These are phyloP conservation scores for Ahaetulla prasina DNA, from an alignment of 2,113 vertebrate genomes.

Conservation along the genomic window DNA sequence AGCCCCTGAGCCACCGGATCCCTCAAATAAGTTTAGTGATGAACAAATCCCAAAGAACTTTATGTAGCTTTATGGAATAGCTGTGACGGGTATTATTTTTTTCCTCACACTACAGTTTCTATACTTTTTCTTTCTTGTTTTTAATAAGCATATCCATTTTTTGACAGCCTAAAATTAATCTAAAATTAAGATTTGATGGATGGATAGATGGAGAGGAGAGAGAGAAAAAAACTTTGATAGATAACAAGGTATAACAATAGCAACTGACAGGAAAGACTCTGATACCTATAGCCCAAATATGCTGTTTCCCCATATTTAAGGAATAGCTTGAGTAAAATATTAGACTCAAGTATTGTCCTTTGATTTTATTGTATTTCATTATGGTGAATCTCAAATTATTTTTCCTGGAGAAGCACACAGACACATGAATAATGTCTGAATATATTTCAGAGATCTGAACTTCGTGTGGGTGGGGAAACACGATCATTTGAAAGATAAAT, in stretches of 20 bases:
- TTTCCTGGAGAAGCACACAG: conserved; percentile 42
- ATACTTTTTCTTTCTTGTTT: background rate
- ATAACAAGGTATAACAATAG: background rate
- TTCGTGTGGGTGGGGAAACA: conserved; percentile 19
- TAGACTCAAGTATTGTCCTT: conserved; percentile 29
- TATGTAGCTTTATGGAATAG: background rate
- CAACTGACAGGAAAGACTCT: background rate
- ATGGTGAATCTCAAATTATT: background rate
- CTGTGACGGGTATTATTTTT: background rate
- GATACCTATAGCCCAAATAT: background rate
- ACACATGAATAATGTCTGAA: conserved; percentile 43
- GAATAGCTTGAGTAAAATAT: background rate
- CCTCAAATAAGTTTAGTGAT: background rate
- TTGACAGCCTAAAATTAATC: background rate
- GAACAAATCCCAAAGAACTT: background rate
- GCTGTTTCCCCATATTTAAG: background rate
- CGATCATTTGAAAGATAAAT: conserved; percentile 26
- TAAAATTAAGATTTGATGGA: background rate
- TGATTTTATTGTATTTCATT: conserved; percentile 41
- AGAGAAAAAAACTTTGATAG: background rate
- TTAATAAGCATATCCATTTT: background rate
- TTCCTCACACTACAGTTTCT: background rate
- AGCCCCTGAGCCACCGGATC: too few relatives aligned
- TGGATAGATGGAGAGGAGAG: too few relatives aligned
- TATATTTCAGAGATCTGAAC: conserved; percentile 39